Conservation (phyloP, 2,113 vertebrate species). For the Neolamprologus cancellatus region DNA sequence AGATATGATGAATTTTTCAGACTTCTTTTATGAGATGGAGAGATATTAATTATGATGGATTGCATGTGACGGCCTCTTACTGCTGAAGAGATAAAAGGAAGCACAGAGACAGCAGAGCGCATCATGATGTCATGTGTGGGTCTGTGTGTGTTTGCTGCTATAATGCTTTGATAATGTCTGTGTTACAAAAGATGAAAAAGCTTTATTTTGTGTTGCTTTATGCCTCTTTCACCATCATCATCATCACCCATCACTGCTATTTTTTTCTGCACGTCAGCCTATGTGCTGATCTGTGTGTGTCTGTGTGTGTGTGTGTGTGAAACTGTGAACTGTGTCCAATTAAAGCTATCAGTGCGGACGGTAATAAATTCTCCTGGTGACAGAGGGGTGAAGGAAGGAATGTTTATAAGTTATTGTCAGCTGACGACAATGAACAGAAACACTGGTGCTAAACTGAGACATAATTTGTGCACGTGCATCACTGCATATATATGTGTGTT, state of each 20-base stretch:
- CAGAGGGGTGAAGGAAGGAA: slow-evolving; percentile 24
- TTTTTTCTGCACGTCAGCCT: background rate
- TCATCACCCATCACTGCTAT: background rate
- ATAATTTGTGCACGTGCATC: background rate
- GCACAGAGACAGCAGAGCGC: background rate
- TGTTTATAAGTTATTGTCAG: slow-evolving; percentile 33
- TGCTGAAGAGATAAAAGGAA: background rate
- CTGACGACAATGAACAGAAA: slow-evolving; percentile 10
- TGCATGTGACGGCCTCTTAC: background rate
- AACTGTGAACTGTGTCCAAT: slow-evolving; percentile 5
- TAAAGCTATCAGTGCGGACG: slow-evolving; percentile 8
- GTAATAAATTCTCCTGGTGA: slow-evolving; percentile 25
- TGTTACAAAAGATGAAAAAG: background rate
- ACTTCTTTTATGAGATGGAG: background rate
- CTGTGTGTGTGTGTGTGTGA: background rate
- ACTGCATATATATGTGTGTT: background rate
- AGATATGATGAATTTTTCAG: background rate
- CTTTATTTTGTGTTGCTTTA: background rate
- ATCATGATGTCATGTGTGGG: background rate
- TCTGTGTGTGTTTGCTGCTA: background rate
- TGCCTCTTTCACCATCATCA: background rate
- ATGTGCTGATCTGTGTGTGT: background rate
- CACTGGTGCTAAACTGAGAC: slow-evolving; percentile 28
- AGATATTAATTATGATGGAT: background rate
- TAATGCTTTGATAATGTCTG: background rate